Evolutionary conservation across 2,113 vertebrate species (phyloP).

Genomic region (Cyrtonyx montezumae): DNA sequence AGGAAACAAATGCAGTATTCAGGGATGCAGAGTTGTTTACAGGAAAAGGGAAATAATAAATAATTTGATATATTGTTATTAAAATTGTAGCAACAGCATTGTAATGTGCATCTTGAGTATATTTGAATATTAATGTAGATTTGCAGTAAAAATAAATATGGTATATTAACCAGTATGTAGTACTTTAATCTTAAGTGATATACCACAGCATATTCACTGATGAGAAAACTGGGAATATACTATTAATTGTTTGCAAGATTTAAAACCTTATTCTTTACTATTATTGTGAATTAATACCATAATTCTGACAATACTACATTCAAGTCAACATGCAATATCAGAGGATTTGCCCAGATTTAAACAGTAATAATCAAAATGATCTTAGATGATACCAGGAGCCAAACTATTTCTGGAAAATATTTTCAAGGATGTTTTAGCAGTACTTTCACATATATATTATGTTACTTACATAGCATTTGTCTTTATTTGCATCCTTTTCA

Average conservation of each 20-base stretch:
- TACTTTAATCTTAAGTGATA: neutral
- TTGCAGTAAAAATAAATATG: neutral
- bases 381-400: neutral
- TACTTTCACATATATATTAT: neutral
- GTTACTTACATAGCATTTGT: neutral
- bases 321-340: neutral
- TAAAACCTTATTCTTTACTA: neutral
- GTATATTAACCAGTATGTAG: neutral
- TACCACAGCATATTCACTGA: neutral
- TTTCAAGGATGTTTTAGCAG: neutral
- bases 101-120: neutral
- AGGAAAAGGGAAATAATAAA: neutral
- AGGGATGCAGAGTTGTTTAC: neutral
- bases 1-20: neutral
- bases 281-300: neutral
- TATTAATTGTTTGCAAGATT: neutral
- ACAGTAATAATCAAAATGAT: neutral
- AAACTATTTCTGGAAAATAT: neutral
- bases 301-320: neutral
- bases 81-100: neutral
- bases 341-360: neutral
- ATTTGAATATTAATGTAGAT: neutral
- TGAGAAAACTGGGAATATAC: neutral
- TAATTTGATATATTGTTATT: neutral
- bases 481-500: neutral